Base-by-base conservation (phyloP, 2,888 invertebrate species). In the Leptopilina myrica region DNA sequence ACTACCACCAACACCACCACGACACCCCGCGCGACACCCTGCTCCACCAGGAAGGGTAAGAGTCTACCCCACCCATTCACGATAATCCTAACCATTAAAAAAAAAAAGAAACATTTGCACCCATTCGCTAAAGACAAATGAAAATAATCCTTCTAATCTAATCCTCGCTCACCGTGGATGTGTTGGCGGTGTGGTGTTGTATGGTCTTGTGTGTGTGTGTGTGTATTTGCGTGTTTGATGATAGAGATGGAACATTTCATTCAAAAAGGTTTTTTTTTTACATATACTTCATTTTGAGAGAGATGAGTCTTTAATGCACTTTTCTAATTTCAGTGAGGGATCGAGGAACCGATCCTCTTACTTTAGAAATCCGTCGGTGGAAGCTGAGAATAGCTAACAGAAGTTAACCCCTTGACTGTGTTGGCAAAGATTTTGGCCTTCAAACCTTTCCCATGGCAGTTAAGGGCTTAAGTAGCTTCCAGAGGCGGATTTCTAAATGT, bases 11-110 rank as follows among this genome's bases (percentile, higher is more conserved):
- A 91, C 91, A 91, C 91, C 91, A 91, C 91, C 91, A 91, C 91
- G 91, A 91, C 91, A 91, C 91, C 91, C 92, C 91, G 91, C 91
- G 90, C 91, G 91, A 91, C 91, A 91, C 91, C 91, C 91, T 91
- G 91, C 91, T 91, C 91, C 91, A 91, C 87, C 91, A 91, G 90
- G 91, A 91, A 91, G 91, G 91, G 91, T 92, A 92, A 91, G 92
- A 91, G 91, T 91, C 91, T 90, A 90, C 91, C 91, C 90, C 91
- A 87, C 87, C 88, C 91, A 90, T 84, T 86, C 85, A 84, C 81
- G 85, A 84, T 81, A 78, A 82, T 83, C 84, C 84, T 80, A 79
- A 85, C 84, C 85, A 78, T 56, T 15, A 67, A 67, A 67, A 66
- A 66, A 66, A 66, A 62, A 59, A 59, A 12, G n/a, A 59, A 15